These are phyloP conservation scores for Thecophora atra DNA, from an alignment of 2,888 invertebrate genomes.

Conservation along the genomic window DNA sequence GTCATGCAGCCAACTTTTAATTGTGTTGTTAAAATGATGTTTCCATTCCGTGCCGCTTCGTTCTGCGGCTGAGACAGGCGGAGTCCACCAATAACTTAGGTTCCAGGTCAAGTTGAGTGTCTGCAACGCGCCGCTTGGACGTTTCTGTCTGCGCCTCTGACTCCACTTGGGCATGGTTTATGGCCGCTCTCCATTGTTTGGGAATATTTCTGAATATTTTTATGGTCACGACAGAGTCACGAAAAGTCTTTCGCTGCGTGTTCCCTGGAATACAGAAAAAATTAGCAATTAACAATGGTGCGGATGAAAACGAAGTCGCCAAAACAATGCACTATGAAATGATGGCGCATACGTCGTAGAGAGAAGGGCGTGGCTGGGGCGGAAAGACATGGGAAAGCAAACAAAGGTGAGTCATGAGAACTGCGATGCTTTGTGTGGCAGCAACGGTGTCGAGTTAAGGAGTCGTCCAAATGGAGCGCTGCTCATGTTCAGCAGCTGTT, in stretches of 20 bases:
- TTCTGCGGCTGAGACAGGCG: neutral
- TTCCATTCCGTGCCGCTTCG: neutral
- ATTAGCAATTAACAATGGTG: slow-evolving; percentile 38
- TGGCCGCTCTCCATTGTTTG: neutral
- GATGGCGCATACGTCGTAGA: too few species aligned
- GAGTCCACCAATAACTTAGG: neutral
- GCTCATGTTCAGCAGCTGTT: too few species aligned
- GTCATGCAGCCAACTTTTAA: neutral
- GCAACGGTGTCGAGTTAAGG: slow-evolving; percentile 35
- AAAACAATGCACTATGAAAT: neutral
- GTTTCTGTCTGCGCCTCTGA: slow-evolving; percentile 70
- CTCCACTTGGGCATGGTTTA: neutral
- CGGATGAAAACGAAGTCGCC: slow-evolving; percentile 12
- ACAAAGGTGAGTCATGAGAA: neutral
- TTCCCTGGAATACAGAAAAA: slow-evolving; percentile 19
- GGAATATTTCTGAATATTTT: slow-evolving; percentile 5
- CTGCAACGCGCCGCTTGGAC: slow-evolving; percentile 65
- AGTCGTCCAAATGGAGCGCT: slow-evolving; percentile 27
- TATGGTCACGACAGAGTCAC: slow-evolving; percentile 32
- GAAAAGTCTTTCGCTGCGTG: neutral
- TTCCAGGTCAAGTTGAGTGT: neutral
- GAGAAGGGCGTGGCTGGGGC: too few species aligned
- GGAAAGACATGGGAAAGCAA: too few species aligned
- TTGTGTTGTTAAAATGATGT: slow-evolving; percentile 2
- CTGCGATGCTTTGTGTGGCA: too few species aligned